Evolutionary conservation across 1,140 invertebrate genomes (phyloP).

Genomic region (Conus ventricosus): DNA sequence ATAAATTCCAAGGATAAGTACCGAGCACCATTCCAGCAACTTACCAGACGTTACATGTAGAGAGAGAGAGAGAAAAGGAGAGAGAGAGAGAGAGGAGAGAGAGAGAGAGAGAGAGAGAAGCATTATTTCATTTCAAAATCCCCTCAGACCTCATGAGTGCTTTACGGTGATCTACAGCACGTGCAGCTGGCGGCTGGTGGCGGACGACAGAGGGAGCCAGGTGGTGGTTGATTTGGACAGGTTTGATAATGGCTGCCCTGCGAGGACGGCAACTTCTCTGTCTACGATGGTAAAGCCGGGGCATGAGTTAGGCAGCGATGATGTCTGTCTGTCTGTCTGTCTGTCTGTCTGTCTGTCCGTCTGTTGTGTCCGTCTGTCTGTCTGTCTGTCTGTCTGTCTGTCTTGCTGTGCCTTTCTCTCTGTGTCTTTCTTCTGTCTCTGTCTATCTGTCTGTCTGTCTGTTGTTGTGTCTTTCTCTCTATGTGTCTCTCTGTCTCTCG

Average conservation of each 20-base stretch:
- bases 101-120: too few species aligned
- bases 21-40: too few species aligned
- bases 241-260: not conserved
- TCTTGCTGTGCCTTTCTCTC: not conserved
- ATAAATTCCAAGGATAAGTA: too few species aligned
- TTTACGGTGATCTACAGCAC: not conserved
- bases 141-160: too few species aligned
- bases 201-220: not conserved
- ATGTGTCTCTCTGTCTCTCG: not conserved
- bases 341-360: too few species aligned
- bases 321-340: too few species aligned
- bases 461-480: not conserved
- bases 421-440: not conserved
- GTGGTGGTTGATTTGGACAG: constrained; percentile 23
- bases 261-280: constrained; percentile 14
- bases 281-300: not conserved
- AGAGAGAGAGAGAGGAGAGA: too few species aligned
- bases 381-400: not conserved
- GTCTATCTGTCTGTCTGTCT: not conserved
- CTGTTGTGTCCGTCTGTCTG: too few species aligned
- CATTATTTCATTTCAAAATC: too few species aligned
- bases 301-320: too few species aligned
- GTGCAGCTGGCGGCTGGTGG: constrained; percentile 28
- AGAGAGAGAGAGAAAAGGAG: too few species aligned
- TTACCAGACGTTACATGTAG: too few species aligned